These are phyloP conservation scores for Falco rusticolus DNA, from an alignment of 2,797 vertebrate genomes.

Conservation along the genomic window DNA sequence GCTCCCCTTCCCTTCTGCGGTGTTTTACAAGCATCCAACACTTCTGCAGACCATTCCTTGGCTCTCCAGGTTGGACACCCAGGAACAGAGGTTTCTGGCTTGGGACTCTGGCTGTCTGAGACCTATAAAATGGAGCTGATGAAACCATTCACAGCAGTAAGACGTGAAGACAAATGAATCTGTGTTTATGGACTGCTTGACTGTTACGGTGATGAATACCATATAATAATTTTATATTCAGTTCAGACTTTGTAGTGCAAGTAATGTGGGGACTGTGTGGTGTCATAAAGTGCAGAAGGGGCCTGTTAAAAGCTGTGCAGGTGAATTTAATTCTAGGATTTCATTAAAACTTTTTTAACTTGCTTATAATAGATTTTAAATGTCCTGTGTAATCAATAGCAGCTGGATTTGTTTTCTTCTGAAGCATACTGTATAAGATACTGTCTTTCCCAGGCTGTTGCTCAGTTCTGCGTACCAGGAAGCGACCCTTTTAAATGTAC, in stretches of 20 bases:
- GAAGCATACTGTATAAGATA: background rate
- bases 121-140: background rate
- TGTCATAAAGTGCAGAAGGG: background rate
- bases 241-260: background rate
- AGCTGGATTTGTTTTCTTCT: conserved; percentile 11
- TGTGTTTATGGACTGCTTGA: background rate
- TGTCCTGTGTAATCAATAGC: conserved; percentile 6
- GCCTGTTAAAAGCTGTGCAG: background rate
- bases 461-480: background rate
- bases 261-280: background rate
- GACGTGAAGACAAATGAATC: background rate
- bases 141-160: background rate
- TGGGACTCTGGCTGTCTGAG: background rate
- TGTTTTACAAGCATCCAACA: background rate
- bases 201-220: background rate
- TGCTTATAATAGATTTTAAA: conserved; percentile 9
- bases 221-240: background rate
- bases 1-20: background rate
- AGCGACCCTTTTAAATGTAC: background rate
- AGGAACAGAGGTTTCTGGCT: background rate
- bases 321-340: conserved; percentile 13
- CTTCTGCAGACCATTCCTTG: background rate
- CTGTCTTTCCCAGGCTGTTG: background rate
- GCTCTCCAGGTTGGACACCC: background rate
- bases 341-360: background rate